Evolutionary conservation across 2,113 vertebrate species (phyloP), one percentile per base, ranked within the genome.

Genomic region (Amblyornis subalaris): DNA sequence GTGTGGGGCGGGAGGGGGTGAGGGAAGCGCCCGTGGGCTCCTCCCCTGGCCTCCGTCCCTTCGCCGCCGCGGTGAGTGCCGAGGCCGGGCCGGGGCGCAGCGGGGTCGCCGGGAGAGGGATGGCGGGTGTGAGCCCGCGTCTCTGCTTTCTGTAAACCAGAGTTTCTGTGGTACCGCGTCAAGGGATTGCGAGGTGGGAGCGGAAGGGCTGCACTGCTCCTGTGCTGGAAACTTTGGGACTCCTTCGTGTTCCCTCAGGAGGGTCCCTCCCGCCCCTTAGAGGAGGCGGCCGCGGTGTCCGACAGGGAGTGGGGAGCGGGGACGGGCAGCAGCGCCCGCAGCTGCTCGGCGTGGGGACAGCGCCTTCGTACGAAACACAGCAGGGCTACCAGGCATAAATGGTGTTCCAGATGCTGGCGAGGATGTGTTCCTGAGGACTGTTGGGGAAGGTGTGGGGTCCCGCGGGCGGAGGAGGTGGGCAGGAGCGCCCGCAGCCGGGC

Each of bases 1-100:
- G 14, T 6, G 38, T 5, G 75, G 66, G 82, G 78, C 50, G 70
- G 93, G 66, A 64, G 65, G 28, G 58, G 45, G 19, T 20, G 76
- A 21, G 66, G 40, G 58, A 35, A 55, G 85, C 40, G 15, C 12
- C 24, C 36, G 3, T 18, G 21, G 54, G 61, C 42, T 31, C 26
- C 80, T 29, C 80, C 58, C 48, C 47, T 28, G 53, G 47, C 42
- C 65, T 22, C 36, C 40, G 47, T 79, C 10, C 33, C 44, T 18
- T 10, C 3, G 70, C 33, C 23, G 50, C 53, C 14, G n/a, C 73
- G 91, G 95, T 91, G 88, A 94, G 92, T 85, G 69, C 76, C 19
- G 58, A 75, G 73, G 47, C 24, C 16, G 62, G 71, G 90, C 85
- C 31, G 5, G 70, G 60, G 33, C 4, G 40, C 50, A 0, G 64